Evolutionary conservation across 2,113 vertebrate genomes (phyloP).

Genomic region (Poeciliopsis occidentalis): DNA sequence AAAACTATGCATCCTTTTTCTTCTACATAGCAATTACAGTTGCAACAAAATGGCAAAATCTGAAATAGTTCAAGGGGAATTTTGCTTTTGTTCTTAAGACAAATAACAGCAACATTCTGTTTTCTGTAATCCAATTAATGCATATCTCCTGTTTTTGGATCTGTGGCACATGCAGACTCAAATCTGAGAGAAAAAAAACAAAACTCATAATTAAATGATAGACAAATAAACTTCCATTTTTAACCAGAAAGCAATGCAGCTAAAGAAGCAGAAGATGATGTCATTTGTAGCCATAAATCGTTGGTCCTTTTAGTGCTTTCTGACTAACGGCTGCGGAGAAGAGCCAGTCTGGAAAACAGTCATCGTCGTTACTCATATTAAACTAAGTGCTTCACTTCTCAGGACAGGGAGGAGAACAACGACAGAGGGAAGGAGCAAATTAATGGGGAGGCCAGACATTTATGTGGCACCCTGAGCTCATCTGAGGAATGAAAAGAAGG

Average conservation of each 20-base stretch:
- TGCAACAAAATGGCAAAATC: not conserved
- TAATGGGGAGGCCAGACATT: conserved; percentile 53
- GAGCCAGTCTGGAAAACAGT: conserved; percentile 51
- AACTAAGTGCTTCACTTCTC: conserved; percentile 67
- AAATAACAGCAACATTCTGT: not conserved
- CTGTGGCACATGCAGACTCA: too few relatives aligned
- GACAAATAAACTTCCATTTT: conserved; percentile 2
- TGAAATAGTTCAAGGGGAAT: not conserved
- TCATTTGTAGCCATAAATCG: conserved; percentile 56
- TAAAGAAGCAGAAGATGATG: conserved; percentile 42
- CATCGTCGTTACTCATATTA: conserved; percentile 61
- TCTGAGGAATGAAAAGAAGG: conserved; percentile 40
- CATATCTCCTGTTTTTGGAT: not conserved
- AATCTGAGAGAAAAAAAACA: not conserved
- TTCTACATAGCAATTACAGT: too few relatives aligned
- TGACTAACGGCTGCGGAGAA: conserved; percentile 39
- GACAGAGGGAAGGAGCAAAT: conserved; percentile 13
- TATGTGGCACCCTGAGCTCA: conserved; percentile 55
- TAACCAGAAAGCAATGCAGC: not conserved
- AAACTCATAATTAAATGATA: not conserved
- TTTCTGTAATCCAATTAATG: too few relatives aligned
- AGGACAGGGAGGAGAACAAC: conserved; percentile 1
- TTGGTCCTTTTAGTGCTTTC: conserved; percentile 53
- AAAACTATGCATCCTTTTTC: too few relatives aligned
- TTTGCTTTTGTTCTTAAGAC: not conserved